phyloP scores from a whole-genome alignment of 2,113 vertebrate species.

The Neopipo cinnamomea region DNA sequence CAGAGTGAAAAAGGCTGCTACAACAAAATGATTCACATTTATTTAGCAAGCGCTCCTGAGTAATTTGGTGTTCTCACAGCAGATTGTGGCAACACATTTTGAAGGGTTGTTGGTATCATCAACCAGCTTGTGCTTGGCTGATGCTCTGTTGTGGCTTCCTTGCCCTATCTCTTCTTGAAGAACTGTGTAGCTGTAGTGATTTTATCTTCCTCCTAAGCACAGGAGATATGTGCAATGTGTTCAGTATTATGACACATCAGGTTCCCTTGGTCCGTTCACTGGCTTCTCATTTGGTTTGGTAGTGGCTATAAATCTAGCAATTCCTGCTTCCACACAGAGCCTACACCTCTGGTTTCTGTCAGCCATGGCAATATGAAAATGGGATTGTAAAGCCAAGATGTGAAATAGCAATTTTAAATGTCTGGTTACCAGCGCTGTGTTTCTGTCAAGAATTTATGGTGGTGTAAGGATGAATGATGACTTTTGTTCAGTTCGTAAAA shows the following conservation, averaged over 20 bases:
- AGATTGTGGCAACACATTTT: fast-evolving
- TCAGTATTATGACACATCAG: fast-evolving
- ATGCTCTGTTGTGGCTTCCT: background rate
- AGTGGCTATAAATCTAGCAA: background rate
- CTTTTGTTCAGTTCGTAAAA: background rate
- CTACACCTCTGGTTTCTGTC: background rate
- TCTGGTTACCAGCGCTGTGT: background rate
- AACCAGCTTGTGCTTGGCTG: background rate
- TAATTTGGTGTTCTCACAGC: background rate
- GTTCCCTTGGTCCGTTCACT: background rate
- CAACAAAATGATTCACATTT: background rate
- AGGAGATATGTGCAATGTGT: fast-evolving
- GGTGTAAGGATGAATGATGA: background rate
- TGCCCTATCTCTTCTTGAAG: background rate
- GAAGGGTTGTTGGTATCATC: background rate
- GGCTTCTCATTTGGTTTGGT: background rate
- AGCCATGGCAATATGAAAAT: background rate
- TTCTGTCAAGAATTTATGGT: background rate
- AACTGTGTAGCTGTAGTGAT: background rate
- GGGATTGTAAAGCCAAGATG: background rate
- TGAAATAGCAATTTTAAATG: background rate
- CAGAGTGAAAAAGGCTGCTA: background rate
- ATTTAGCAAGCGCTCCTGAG: background rate
- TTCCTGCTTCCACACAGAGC: background rate
- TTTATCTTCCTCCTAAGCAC: background rate